A percentile compares a stretch with the other conserved stretches of the same genome.
phyloP scores from a whole-genome alignment of 1,140 invertebrate genomes.

The Trichonephila clavipes region DNA sequence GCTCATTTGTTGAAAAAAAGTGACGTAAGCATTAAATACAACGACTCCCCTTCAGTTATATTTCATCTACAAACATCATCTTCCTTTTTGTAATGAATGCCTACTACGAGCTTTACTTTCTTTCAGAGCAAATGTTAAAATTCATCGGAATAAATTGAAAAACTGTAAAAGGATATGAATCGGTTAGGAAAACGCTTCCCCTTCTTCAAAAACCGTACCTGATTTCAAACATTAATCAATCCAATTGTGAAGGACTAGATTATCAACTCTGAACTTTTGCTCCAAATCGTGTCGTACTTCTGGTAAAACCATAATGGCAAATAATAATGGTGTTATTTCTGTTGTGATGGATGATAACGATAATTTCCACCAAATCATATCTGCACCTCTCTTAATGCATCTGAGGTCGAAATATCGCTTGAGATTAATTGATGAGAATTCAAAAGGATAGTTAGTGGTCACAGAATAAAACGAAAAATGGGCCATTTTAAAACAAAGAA shows the following conservation, averaged over 20 bases:
- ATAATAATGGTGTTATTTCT: conserved; percentile 68
- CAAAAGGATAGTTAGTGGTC: neutral
- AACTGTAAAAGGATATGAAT: no score
- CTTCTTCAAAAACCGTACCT: conserved; percentile 21
- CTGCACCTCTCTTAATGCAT: conserved; percentile 43
- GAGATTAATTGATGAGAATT: conserved; percentile 39
- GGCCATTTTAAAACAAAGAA: conserved; percentile 1
- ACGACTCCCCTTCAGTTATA: no score
- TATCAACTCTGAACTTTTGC: conserved; percentile 75
- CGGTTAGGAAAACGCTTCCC: neutral
- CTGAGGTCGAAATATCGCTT: neutral
- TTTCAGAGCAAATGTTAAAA: no score
- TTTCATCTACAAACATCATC: no score
- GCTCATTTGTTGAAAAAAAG: no score
- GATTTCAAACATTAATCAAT: conserved; percentile 65
- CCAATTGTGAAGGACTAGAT: conserved; percentile 34
- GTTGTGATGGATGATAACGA: conserved; percentile 65
- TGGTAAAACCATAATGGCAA: conserved; percentile 57
- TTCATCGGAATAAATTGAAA: neutral
- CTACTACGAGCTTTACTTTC: no score
- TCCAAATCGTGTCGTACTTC: conserved; percentile 65
- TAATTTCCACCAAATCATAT: conserved; percentile 48
- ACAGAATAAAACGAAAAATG: neutral
- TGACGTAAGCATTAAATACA: no score
- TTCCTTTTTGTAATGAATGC: no score